Conservation (phyloP, 2,797 vertebrate genomes). For the Glossophaga mutica region DNA sequence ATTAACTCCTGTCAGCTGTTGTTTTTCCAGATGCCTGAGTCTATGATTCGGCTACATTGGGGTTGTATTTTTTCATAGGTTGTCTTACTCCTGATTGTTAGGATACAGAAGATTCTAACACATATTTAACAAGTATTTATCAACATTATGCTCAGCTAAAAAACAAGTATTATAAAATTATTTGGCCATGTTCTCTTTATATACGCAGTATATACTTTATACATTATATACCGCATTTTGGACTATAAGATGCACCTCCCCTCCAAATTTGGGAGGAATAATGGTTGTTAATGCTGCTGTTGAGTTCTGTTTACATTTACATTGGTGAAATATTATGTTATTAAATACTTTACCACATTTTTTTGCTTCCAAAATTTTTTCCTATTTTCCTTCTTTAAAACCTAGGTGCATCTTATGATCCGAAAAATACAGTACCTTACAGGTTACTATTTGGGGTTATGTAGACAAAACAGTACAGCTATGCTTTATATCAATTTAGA, state of each 20-base stretch:
- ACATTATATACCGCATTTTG: background rate
- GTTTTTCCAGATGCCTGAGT: background rate
- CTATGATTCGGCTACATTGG: background rate
- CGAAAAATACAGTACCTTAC: background rate
- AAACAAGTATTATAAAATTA: background rate
- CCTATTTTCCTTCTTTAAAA: too few relatives aligned
- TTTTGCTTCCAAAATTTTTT: too few relatives aligned
- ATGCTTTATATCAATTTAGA: background rate
- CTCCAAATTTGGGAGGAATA: too few relatives aligned
- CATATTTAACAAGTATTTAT: slow-evolving; percentile 10
- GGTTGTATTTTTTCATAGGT: background rate
- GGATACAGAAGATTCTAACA: background rate
- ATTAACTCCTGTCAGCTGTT: background rate
- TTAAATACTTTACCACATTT: too few relatives aligned
- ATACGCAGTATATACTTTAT: background rate
- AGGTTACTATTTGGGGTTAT: background rate
- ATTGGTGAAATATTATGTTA: too few relatives aligned
- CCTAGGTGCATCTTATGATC: too few relatives aligned
- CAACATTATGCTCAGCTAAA: background rate
- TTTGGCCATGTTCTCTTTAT: background rate
- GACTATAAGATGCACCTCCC: too few relatives aligned
- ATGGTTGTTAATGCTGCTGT: too few relatives aligned
- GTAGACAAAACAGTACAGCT: background rate
- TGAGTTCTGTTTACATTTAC: too few relatives aligned
- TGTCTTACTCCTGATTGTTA: background rate